These are phyloP conservation scores for Cephalopachus bancanus DNA, from an alignment of 2,797 vertebrate species.

Conservation along the genomic window DNA sequence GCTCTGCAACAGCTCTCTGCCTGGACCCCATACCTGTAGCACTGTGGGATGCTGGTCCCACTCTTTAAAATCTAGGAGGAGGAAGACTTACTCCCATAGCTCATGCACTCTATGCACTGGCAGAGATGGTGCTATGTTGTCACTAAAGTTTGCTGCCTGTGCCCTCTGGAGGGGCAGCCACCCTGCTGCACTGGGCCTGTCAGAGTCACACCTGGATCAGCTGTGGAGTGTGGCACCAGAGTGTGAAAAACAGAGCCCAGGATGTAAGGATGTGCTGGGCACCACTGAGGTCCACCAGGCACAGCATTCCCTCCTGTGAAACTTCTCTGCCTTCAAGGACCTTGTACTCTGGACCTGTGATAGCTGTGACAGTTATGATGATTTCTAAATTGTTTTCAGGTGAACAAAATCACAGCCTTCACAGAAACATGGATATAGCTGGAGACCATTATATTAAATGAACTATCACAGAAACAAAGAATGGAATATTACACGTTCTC, in stretches of 20 bases:
- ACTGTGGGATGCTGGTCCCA: neutral
- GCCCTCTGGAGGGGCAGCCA: neutral
- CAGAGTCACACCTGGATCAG: neutral
- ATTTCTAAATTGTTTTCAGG: neutral
- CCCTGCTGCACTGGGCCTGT: neutral
- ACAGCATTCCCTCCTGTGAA: neutral
- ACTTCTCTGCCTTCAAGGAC: neutral
- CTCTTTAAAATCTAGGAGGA: neutral
- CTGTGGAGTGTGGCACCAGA: neutral
- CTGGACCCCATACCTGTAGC: neutral
- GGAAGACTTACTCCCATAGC: too few species aligned
- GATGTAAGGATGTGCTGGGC: neutral
- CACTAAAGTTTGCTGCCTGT: neutral
- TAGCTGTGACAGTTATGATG: neutral
- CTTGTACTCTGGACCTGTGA: neutral
- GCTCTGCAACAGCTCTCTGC: neutral
- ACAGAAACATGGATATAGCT: too few species aligned
- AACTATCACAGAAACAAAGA: too few species aligned
- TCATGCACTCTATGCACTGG: neutral
- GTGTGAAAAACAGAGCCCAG: neutral
- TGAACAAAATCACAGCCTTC: too few species aligned
- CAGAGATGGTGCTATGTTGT: neutral
- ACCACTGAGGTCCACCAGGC: neutral
- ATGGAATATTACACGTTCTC: too few species aligned
- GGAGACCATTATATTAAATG: too few species aligned